Conservation (phyloP, 2,797 vertebrate genomes). For the Catharus ustulatus region DNA sequence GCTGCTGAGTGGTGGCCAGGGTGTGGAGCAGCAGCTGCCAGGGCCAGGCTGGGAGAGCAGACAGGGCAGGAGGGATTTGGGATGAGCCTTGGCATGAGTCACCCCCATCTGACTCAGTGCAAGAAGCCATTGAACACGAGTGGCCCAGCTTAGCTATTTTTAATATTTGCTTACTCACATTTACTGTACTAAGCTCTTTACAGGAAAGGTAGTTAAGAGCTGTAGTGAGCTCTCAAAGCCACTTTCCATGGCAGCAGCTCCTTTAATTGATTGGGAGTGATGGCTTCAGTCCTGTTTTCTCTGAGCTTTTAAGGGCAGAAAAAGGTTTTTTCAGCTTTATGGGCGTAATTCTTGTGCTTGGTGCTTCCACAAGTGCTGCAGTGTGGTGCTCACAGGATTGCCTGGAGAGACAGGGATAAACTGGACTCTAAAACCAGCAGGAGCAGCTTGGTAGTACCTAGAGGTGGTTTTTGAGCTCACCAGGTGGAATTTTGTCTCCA, state of each 20-base stretch:
- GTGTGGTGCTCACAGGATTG: background rate
- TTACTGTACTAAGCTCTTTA: conserved; percentile 38
- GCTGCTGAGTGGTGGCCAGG: rapidly evolving
- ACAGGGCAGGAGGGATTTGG: background rate
- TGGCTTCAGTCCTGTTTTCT: background rate
- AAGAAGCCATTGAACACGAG: background rate
- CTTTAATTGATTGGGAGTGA: background rate
- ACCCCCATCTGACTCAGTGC: background rate
- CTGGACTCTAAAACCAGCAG: rapidly evolving
- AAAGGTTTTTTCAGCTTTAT: background rate
- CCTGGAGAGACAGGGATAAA: background rate
- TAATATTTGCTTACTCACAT: conserved; percentile 62
- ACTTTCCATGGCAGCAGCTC: background rate
- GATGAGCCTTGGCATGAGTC: conserved; percentile 19
- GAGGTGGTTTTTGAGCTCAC: background rate
- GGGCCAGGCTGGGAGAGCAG: background rate
- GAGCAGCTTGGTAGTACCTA: background rate
- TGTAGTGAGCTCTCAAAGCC: background rate
- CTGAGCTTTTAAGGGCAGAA: background rate
- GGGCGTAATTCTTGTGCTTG: background rate
- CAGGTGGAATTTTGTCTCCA: background rate
- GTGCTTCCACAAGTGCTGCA: background rate
- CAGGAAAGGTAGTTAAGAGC: conserved; percentile 21
- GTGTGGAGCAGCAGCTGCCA: background rate
- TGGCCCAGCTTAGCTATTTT: conserved; percentile 32